phyloP scores from a whole-genome alignment of 1,140 invertebrate species.

The Drosophila ficusphila region DNA sequence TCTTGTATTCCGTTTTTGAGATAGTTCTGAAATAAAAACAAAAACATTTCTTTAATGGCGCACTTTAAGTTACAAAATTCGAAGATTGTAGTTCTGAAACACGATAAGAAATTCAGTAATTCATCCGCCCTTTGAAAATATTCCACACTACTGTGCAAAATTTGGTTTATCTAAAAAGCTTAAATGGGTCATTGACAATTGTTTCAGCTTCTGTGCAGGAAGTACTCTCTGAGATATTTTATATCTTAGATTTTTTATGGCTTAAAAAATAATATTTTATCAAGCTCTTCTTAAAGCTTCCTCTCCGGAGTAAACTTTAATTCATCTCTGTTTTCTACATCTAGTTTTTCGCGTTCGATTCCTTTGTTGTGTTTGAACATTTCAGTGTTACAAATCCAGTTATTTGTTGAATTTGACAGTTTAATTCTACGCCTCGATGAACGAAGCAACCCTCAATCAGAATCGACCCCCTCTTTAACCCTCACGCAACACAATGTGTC shows the following conservation, averaged over 20 bases:
- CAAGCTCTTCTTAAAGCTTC: not conserved
- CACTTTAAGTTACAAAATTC: conserved; percentile 30
- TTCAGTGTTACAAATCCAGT: conserved; percentile 66
- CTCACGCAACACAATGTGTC: conserved; percentile 54
- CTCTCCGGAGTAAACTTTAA: not conserved
- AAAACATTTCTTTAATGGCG: conserved; percentile 37
- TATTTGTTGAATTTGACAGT: conserved; percentile 83
- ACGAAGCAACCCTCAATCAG: conserved; percentile 30
- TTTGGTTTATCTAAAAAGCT: no score
- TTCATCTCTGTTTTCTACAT: not conserved
- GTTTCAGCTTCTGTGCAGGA: no score
- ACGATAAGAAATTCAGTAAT: conserved; percentile 4
- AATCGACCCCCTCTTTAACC: conserved; percentile 12
- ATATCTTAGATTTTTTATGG: no score
- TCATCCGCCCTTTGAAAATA: not conserved
- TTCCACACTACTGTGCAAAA: not conserved
- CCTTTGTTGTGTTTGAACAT: not conserved
- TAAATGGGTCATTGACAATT: no score
- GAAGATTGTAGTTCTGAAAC: conserved; percentile 19
- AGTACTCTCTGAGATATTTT: no score
- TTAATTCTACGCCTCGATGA: conserved; percentile 83
- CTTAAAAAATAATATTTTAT: no score
- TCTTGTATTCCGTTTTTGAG: conserved; percentile 1
- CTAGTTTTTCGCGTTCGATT: not conserved
- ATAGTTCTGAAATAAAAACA: conserved; percentile 8